phyloP scores from a whole-genome alignment of 1,140 invertebrate genomes.

The Magallana angulata region DNA sequence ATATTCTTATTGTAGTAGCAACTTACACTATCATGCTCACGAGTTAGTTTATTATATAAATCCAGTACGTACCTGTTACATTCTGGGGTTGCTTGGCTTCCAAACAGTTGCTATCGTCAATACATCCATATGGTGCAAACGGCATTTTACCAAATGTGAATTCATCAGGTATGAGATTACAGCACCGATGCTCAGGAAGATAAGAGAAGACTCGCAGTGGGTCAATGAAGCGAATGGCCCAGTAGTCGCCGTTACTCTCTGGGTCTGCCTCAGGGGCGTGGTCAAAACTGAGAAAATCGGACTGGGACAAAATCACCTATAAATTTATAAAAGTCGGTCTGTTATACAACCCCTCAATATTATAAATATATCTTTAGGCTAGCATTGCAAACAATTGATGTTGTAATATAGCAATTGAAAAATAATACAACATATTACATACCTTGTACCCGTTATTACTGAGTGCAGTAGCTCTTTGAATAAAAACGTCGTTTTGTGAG shows the following conservation, averaged over 20 bases:
- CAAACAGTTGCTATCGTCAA: constrained; percentile 55
- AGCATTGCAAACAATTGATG: too few species aligned
- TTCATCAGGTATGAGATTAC: constrained; percentile 53
- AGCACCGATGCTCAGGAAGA: constrained; percentile 62
- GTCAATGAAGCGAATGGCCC: constrained; percentile 69
- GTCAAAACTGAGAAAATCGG: constrained; percentile 72
- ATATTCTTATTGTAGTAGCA: too few species aligned
- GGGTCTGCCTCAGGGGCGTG: constrained; percentile 73
- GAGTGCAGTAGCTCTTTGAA: constrained; percentile 63
- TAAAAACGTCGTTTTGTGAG: constrained; percentile 65
- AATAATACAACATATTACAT: background rate
- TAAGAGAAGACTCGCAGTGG: constrained; percentile 56
- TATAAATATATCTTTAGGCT: too few species aligned
- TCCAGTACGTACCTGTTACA: constrained; percentile 62
- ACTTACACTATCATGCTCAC: too few species aligned
- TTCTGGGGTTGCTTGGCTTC: constrained; percentile 64
- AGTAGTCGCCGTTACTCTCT: constrained; percentile 68
- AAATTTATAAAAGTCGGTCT: background rate
- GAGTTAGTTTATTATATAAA: too few species aligned
- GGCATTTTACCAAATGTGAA: constrained; percentile 54
- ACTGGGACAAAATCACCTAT: constrained; percentile 71
- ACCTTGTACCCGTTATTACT: constrained; percentile 73
- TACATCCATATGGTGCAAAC: constrained; percentile 40
- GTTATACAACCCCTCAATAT: too few species aligned
- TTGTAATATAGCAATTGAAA: background rate